phyloP scores from a whole-genome alignment of 2,888 invertebrate genomes.

The Bibio marci region DNA sequence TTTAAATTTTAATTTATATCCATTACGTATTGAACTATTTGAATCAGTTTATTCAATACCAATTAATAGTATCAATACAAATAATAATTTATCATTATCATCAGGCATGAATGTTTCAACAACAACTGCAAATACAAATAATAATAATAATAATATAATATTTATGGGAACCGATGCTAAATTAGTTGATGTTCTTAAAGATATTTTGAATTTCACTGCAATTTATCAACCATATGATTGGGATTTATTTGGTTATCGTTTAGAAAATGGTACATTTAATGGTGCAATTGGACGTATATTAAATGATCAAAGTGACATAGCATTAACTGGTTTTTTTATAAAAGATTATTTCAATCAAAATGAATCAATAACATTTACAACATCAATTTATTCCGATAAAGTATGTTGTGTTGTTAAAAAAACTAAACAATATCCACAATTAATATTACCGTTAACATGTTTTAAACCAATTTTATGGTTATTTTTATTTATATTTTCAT shows the following conservation, averaged over 20 bases:
- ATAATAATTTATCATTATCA: constrained; percentile 4
- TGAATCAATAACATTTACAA: constrained; percentile 20
- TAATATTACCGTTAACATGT: constrained; percentile 24
- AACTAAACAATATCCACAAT: constrained; percentile 25
- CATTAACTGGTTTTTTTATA: constrained; percentile 24
- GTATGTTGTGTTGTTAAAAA: constrained; percentile 28
- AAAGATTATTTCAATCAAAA: constrained; percentile 26
- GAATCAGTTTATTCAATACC: constrained; percentile 20
- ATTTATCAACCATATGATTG: background rate
- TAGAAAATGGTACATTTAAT: constrained; percentile 22
- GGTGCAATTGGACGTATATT: constrained; percentile 25
- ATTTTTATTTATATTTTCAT: constrained; percentile 14
- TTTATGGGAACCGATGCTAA: constrained; percentile 21
- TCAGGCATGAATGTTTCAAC: no score
- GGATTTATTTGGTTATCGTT: constrained; percentile 16
- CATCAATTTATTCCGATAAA: constrained; percentile 24
- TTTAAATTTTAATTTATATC: constrained; percentile 20
- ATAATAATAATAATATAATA: no score
- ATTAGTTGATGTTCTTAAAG: constrained; percentile 17
- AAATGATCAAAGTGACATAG: constrained; percentile 22
- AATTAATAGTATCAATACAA: constrained; percentile 10
- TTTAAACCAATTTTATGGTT: constrained; percentile 24
- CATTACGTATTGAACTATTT: constrained; percentile 22
- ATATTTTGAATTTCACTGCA: constrained; percentile 15
- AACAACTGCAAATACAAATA: no score